Evolutionary conservation across 2,888 invertebrate genomes (phyloP).

Genomic region (Pheosia tremula): DNA sequence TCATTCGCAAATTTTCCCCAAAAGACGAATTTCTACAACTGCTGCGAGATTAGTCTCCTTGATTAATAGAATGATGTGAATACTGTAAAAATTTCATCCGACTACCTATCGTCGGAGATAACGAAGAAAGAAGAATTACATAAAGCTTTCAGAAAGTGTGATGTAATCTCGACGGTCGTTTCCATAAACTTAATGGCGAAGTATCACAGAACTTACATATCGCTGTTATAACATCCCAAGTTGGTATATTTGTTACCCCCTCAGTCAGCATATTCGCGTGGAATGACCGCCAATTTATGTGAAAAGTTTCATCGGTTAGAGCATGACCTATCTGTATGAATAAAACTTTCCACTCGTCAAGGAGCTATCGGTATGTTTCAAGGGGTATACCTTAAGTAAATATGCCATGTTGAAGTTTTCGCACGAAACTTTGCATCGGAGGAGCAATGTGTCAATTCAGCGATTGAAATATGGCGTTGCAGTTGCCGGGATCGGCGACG

Average conservation of each 20-base stretch:
- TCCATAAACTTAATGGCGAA: constrained; percentile 84
- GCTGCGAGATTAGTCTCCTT: constrained; percentile 64
- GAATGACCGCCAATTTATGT: constrained; percentile 85
- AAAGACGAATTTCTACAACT: constrained; percentile 59
- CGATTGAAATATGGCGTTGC: constrained; percentile 79
- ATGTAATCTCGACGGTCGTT: constrained; percentile 81
- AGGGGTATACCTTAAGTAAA: constrained; percentile 76
- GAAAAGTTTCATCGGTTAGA: constrained; percentile 80
- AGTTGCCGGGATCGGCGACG: constrained; percentile 81
- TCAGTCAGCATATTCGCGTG: constrained; percentile 84
- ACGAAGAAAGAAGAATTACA: constrained; percentile 74
- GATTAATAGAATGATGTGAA: constrained; percentile 65
- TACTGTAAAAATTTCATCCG: constrained; percentile 51
- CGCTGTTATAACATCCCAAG: constrained; percentile 83
- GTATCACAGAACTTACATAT: constrained; percentile 84
- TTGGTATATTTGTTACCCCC: constrained; percentile 84
- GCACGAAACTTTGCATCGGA: constrained; percentile 72
- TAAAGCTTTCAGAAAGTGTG: constrained; percentile 82
- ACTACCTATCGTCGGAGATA: constrained; percentile 54
- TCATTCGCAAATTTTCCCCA: constrained; percentile 54
- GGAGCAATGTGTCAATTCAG: constrained; percentile 79
- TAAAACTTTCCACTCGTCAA: constrained; percentile 83
- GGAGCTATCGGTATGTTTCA: constrained; percentile 72
- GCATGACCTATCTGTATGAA: constrained; percentile 80
- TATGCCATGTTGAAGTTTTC: constrained; percentile 81